These are phyloP conservation scores for Dendrocincla tyrannina DNA, from an alignment of 2,797 vertebrate genomes.

Conservation along the genomic window DNA sequence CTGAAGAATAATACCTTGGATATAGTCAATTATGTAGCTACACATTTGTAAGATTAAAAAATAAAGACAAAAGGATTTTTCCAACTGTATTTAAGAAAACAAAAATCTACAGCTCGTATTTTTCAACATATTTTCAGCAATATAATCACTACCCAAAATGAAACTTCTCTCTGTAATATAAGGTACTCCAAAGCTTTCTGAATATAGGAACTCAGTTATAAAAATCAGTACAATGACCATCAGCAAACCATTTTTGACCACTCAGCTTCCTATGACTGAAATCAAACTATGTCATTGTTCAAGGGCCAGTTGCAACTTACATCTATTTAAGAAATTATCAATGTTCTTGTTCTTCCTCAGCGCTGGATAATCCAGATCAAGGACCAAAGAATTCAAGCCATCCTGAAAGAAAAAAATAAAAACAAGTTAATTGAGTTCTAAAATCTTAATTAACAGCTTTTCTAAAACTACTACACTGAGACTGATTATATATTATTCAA, in stretches of 20 bases:
- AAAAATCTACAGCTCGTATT: background rate
- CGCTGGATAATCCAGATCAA: slow-evolving; percentile 96
- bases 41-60: background rate
- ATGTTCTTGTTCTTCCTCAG: slow-evolving; percentile 99
- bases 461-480: background rate
- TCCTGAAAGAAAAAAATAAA: slow-evolving; percentile 80
- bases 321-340: slow-evolving; percentile 96
- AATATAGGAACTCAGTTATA: background rate
- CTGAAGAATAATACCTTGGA: background rate
- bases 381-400: slow-evolving; percentile 93
- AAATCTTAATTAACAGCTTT: slow-evolving; percentile 9
- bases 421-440: slow-evolving; percentile 38
- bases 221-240: background rate
- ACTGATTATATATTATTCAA: background rate
- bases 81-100: background rate
- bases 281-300: background rate
- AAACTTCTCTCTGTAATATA: background rate
- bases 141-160: background rate
- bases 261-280: background rate
- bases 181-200: background rate
- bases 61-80: background rate
- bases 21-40: background rate
- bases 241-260: background rate
- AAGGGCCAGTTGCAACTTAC: slow-evolving; percentile 84
- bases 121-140: background rate